Percentiles rank a stretch among this genome's conserved stretches.
Conservation (phyloP, 1,140 invertebrate genomes). For the Bradysia coprophila region DNA sequence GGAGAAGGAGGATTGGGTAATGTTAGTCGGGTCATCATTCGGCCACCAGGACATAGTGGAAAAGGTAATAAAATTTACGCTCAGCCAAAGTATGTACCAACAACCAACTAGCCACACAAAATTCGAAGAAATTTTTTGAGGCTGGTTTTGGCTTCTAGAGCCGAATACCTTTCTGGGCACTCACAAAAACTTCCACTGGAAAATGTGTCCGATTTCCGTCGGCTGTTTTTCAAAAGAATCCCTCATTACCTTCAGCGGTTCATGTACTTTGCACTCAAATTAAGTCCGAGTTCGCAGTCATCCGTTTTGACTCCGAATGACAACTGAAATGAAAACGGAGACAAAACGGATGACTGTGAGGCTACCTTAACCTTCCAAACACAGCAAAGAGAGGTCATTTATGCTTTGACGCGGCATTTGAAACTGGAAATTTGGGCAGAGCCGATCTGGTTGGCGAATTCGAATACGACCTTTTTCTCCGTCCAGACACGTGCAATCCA, state of each 20-base stretch:
- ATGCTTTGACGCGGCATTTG: slow-evolving; percentile 94
- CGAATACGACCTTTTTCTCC: slow-evolving; percentile 91
- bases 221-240: too few species aligned
- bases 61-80: too few species aligned
- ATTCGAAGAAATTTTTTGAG: too few species aligned
- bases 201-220: too few species aligned
- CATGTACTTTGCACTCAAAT: too few species aligned
- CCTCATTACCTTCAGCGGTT: not conserved
- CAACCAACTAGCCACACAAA: not conserved
- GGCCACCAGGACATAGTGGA: slow-evolving; percentile 84
- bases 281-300: too few species aligned
- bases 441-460: slow-evolving; percentile 86
- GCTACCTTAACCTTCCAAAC: too few species aligned
- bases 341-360: too few species aligned
- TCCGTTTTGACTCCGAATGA: too few species aligned
- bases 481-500: slow-evolving; percentile 92
- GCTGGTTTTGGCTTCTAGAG: too few species aligned
- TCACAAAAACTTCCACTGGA: too few species aligned
- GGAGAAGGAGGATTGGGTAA: slow-evolving; percentile 89
- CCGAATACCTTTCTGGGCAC: not conserved
- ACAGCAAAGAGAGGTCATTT: slow-evolving; percentile 60
- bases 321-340: too few species aligned
- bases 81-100: slow-evolving; percentile 43
- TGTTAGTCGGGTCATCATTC: slow-evolving; percentile 77
- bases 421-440: slow-evolving; percentile 89